phyloP scores from a whole-genome alignment of 53 echinoderm and acorn worm genomes.

The Echinarachnius parma region DNA sequence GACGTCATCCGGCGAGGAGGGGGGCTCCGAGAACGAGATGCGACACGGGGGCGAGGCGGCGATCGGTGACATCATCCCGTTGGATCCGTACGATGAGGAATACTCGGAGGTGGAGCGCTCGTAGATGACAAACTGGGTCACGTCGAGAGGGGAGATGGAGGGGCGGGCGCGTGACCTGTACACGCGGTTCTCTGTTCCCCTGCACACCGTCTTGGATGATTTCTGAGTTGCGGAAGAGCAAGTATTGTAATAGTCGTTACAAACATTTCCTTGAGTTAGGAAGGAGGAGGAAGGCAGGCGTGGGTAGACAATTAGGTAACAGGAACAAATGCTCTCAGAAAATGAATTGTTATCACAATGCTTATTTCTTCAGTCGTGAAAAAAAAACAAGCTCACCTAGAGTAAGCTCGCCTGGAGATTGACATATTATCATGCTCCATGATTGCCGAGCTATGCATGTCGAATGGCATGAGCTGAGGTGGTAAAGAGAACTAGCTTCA shows the following conservation, averaged over 20 bases:
- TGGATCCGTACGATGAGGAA: conserved; percentile 43
- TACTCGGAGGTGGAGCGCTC: conserved; percentile 59
- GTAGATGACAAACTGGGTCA: conserved; percentile 77
- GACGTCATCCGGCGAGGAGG: conserved; percentile 77
- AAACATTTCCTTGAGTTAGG: too few species aligned
- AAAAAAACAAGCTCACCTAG: too few species aligned
- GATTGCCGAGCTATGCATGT: too few species aligned
- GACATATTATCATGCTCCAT: too few species aligned
- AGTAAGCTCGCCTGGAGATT: too few species aligned
- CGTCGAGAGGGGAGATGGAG: conserved; percentile 90
- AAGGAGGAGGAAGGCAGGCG: too few species aligned
- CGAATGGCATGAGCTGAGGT: too few species aligned
- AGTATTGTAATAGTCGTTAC: neutral
- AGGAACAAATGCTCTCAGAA: too few species aligned
- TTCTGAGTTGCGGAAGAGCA: conserved; percentile 55
- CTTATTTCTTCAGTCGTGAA: too few species aligned
- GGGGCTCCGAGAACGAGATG: conserved; percentile 46
- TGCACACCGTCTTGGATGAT: conserved; percentile 67
- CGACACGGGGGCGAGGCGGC: conserved; percentile 15
- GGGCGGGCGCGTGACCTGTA: conserved; percentile 65
- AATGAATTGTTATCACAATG: too few species aligned
- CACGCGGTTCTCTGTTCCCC: conserved; percentile 64
- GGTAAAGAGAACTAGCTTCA: too few species aligned
- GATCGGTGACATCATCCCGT: conserved; percentile 24
- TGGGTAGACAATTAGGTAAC: too few species aligned